A percentile compares a stretch with the other conserved stretches of the same genome.
phyloP scores from a whole-genome alignment of 2,888 invertebrate species.

The Parapristionchus giblindavisi region DNA sequence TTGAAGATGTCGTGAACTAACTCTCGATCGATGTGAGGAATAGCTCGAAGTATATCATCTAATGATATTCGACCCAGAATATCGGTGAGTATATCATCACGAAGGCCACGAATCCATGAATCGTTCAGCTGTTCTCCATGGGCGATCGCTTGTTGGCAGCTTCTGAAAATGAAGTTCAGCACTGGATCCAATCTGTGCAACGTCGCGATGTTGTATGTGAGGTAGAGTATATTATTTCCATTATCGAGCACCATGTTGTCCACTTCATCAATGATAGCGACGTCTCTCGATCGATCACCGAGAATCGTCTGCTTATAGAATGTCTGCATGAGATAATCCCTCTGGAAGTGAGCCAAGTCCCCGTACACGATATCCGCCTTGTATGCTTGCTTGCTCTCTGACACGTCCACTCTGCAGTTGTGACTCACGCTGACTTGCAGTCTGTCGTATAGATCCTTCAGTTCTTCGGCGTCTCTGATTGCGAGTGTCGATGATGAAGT shows the following conservation, averaged over 20 bases:
- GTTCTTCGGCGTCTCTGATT: slow-evolving; percentile 52
- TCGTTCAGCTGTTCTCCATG: slow-evolving; percentile 64
- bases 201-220: slow-evolving; percentile 69
- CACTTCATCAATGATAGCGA: slow-evolving; percentile 71
- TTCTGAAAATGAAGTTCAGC: slow-evolving; percentile 67
- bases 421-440: slow-evolving; percentile 63
- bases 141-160: slow-evolving; percentile 67
- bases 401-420: slow-evolving; percentile 57
- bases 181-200: slow-evolving; percentile 69
- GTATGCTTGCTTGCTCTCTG: slow-evolving; percentile 56
- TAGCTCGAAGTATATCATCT: too few species aligned
- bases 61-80: too few species aligned
- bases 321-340: slow-evolving; percentile 66
- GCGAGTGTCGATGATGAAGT: slow-evolving; percentile 62
- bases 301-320: slow-evolving; percentile 68
- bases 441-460: slow-evolving; percentile 56
- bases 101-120: too few species aligned
- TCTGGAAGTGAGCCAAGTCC: slow-evolving; percentile 67
- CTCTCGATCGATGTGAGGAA: too few species aligned
- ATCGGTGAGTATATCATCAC: too few species aligned
- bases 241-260: slow-evolving; percentile 72
- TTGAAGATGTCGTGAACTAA: too few species aligned
- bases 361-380: slow-evolving; percentile 67
- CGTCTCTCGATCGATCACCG: slow-evolving; percentile 61
- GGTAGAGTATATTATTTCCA: slow-evolving; percentile 70